Conservation (phyloP, 2,888 invertebrate genomes). For the Tricholauxania praeusta region DNA sequence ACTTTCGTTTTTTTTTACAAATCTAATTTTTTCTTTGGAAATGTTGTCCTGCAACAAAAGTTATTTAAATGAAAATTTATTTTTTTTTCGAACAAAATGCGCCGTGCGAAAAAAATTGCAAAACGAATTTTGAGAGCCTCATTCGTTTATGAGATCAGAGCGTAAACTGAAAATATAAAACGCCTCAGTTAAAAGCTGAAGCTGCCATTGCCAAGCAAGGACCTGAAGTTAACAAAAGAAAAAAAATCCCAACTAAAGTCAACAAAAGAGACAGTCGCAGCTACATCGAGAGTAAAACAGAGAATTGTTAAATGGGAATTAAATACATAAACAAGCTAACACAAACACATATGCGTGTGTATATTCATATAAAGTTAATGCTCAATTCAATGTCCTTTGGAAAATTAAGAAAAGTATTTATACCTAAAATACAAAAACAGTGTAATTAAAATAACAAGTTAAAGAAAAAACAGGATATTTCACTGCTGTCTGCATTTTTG, state of each 20-base stretch:
- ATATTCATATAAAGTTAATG: background rate
- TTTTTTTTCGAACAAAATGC: slow-evolving; percentile 10
- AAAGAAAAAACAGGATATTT: no score
- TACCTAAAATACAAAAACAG: no score
- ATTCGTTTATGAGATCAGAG: slow-evolving; percentile 61
- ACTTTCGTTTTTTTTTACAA: slow-evolving; percentile 21
- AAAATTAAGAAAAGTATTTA: background rate
- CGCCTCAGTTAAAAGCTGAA: slow-evolving; percentile 29
- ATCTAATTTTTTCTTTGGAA: slow-evolving; percentile 1
- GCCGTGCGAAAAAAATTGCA: background rate
- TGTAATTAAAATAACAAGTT: no score
- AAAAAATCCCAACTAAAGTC: slow-evolving; percentile 2
- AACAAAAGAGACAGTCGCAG: background rate
- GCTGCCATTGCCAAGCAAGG: background rate
- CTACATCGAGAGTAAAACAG: background rate
- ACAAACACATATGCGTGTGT: background rate
- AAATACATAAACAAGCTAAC: background rate
- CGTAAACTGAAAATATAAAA: slow-evolving; percentile 56
- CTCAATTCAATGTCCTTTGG: background rate
- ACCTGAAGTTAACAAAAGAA: background rate
- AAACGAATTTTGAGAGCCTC: slow-evolving; percentile 5
- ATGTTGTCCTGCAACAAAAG: slow-evolving; percentile 45
- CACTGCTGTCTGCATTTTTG: no score
- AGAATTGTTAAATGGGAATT: background rate
- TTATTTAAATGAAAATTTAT: background rate